phyloP scores from a whole-genome alignment of 1,140 invertebrate genomes.

The Drosophila rhopaloa region DNA sequence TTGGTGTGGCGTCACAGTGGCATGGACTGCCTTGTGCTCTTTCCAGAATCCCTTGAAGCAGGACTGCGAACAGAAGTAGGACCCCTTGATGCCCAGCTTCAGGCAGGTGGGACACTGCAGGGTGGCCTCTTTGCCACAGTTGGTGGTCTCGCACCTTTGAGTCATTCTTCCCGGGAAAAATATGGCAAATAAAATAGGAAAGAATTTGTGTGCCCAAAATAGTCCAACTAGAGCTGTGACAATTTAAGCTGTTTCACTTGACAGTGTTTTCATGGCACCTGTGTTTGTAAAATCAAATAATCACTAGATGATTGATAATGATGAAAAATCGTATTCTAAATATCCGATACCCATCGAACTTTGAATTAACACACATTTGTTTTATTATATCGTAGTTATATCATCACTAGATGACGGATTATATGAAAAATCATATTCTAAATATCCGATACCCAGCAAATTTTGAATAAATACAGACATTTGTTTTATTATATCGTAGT shows the following conservation, averaged over 20 bases:
- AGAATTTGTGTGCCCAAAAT: constrained; percentile 50
- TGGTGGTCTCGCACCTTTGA: constrained; percentile 90
- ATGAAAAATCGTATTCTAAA: too few species aligned
- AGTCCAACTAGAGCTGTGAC: constrained; percentile 12
- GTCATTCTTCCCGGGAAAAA: constrained; percentile 47
- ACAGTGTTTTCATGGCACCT: neutral
- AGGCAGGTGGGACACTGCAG: constrained; percentile 98
- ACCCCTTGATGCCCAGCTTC: constrained; percentile 96
- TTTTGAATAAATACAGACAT: too few species aligned
- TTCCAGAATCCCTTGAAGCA: constrained; percentile 97
- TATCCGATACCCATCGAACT: too few species aligned
- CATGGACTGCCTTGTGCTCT: constrained; percentile 95
- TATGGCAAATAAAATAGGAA: neutral
- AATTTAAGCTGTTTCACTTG: neutral
- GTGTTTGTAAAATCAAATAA: too few species aligned
- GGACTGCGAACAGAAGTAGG: constrained; percentile 97
- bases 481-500: too few species aligned
- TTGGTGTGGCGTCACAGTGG: constrained; percentile 90
- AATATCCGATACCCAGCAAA: too few species aligned
- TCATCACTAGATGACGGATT: too few species aligned
- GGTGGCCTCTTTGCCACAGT: constrained; percentile 92
- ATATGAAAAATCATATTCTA: too few species aligned
- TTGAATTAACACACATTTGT: too few species aligned
- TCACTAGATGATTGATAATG: too few species aligned
- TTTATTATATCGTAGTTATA: too few species aligned